Conservation (phyloP, 53 echinoderm and acorn worm species). For the Glandiceps talaboti region DNA sequence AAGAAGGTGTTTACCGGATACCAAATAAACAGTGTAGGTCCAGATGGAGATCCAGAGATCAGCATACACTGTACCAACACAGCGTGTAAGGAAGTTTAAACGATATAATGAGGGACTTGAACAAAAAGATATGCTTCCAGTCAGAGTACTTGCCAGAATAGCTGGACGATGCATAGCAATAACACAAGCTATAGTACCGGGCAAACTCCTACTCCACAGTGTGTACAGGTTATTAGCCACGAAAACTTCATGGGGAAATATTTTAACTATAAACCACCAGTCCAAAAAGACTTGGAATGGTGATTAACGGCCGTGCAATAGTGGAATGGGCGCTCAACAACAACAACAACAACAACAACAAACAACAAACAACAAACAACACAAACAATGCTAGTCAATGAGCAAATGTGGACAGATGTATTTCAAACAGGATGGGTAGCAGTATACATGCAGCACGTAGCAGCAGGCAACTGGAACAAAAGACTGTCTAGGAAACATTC, state of each 20-base stretch:
- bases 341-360: too few relatives aligned
- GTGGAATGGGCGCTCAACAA: background rate
- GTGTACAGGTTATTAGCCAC: background rate
- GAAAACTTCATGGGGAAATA: slow-evolving; percentile 14
- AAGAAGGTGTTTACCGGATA: slow-evolving; percentile 16
- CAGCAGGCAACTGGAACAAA: background rate
- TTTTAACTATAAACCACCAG: slow-evolving; percentile 9
- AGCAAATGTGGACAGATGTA: background rate
- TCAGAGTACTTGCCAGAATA: background rate
- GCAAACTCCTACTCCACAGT: background rate
- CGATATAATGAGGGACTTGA: background rate
- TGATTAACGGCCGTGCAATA: background rate
- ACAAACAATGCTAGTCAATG: background rate
- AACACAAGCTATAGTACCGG: background rate
- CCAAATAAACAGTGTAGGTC: slow-evolving; percentile 23
- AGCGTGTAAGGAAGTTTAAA: background rate
- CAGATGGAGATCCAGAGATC: slow-evolving; percentile 19
- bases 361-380: too few relatives aligned
- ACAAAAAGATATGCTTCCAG: background rate
- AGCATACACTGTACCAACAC: slow-evolving; percentile 11
- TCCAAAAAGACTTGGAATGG: background rate
- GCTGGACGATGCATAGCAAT: background rate
- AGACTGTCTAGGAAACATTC: background rate
- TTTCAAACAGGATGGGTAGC: background rate
- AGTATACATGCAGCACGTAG: background rate